Percentiles rank a stretch among this genome's conserved stretches.
Evolutionary conservation across 1,140 invertebrate species (phyloP).

Genomic region (Drosophila ironensis): DNA sequence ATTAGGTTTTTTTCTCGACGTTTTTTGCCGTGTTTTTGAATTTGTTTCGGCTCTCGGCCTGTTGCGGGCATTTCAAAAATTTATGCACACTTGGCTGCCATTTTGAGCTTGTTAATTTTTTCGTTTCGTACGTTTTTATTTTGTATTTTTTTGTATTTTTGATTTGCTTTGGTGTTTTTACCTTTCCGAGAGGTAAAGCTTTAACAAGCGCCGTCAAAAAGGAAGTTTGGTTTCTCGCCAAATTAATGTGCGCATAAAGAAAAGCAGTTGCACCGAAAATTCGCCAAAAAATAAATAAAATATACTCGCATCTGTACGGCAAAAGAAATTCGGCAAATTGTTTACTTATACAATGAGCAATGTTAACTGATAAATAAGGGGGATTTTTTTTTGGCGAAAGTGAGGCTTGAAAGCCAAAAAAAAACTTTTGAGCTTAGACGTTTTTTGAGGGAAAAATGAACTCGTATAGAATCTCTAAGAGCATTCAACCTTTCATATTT

Average conservation of each 20-base stretch:
- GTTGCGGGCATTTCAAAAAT: conserved; percentile 69
- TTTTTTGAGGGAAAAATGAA: too few relatives aligned
- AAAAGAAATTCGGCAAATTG: not conserved
- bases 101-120: conserved; percentile 76
- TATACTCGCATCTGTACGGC: not conserved
- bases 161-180: conserved; percentile 45
- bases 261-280: conserved; percentile 23
- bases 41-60: conserved; percentile 39
- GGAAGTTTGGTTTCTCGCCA: conserved; percentile 51
- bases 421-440: not conserved
- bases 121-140: conserved; percentile 32
- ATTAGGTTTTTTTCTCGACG: conserved; percentile 38
- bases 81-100: conserved; percentile 75
- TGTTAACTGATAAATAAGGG: too few relatives aligned
- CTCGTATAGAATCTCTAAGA: too few relatives aligned
- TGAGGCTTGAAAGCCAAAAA: not conserved
- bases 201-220: conserved; percentile 79
- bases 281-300: conserved; percentile 36
- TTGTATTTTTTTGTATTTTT: conserved; percentile 27
- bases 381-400: too few relatives aligned
- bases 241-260: conserved; percentile 35
- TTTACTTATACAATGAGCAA: too few relatives aligned
- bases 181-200: conserved; percentile 65
- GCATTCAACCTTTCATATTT: too few relatives aligned
- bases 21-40: conserved; percentile 23